phyloP scores from a whole-genome alignment of 2,113 vertebrate genomes.

The Anoplopoma fimbria region DNA sequence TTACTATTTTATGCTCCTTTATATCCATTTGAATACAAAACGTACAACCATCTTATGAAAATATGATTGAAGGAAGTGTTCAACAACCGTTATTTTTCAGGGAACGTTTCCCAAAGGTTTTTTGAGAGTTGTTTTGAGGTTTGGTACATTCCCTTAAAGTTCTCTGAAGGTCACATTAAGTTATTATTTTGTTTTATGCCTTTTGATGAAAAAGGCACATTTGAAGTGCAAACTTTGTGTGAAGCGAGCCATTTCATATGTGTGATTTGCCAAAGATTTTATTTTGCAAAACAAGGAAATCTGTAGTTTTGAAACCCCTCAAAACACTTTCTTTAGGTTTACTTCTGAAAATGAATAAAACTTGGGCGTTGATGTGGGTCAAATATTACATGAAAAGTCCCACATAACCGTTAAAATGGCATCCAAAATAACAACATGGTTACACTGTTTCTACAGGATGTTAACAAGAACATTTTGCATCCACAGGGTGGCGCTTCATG shows the following conservation, averaged over 20 bases:
- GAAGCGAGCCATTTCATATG: too few species aligned
- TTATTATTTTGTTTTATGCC: too few species aligned
- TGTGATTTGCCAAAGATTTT: too few species aligned
- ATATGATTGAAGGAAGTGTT: too few species aligned
- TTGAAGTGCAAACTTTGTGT: too few species aligned
- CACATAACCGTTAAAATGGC: neutral
- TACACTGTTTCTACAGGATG: neutral
- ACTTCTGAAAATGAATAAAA: neutral
- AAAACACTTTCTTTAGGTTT: neutral
- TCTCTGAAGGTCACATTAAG: too few species aligned
- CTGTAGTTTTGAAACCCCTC: neutral
- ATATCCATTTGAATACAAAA: neutral
- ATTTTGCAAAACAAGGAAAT: too few species aligned
- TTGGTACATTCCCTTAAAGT: too few species aligned
- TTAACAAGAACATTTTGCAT: neutral
- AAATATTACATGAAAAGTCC: neutral
- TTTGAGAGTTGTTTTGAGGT: too few species aligned
- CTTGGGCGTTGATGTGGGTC: neutral
- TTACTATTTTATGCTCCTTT: neutral
- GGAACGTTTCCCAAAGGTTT: too few species aligned
- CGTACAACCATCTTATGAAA: neutral
- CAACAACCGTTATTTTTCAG: too few species aligned
- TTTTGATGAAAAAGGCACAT: too few species aligned
- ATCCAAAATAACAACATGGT: neutral
- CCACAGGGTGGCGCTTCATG: slow-evolving; percentile 12